These are phyloP conservation scores for Eustalomyia histrio DNA, from an alignment of 2,888 invertebrate genomes.

Conservation along the genomic window DNA sequence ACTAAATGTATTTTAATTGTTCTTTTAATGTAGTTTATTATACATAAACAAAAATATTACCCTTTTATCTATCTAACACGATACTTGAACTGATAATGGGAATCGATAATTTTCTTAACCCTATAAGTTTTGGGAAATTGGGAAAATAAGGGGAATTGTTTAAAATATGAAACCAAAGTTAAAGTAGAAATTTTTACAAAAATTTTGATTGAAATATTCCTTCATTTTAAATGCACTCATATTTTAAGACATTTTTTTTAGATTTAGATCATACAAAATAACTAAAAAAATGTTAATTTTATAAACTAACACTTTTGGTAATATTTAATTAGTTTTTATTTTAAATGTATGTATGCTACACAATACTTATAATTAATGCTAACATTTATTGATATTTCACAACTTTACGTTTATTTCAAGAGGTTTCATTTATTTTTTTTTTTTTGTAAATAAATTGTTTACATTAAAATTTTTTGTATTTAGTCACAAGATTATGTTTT, in stretches of 20 bases:
- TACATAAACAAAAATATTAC: no score
- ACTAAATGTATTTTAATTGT: background rate
- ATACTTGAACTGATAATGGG: no score
- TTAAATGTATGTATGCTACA: conserved; percentile 1
- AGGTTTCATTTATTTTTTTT: conserved; percentile 36
- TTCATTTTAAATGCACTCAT: conserved; percentile 47
- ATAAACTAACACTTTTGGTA: conserved; percentile 28
- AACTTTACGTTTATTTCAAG: conserved; percentile 70
- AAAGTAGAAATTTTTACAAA: background rate
- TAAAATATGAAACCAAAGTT: background rate
- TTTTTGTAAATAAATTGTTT: background rate
- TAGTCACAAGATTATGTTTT: background rate
- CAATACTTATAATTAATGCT: conserved; percentile 35
- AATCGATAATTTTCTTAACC: no score
- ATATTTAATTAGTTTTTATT: conserved; percentile 1
- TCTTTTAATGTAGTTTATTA: no score
- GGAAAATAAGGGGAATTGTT: background rate
- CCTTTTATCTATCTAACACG: no score
- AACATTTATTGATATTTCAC: conserved; percentile 76
- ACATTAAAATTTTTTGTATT: background rate
- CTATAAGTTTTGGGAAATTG: no score
- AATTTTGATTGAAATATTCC: background rate
- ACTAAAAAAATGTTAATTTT: conserved; percentile 38
- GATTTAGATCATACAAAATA: conserved; percentile 37
- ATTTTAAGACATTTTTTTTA: conserved; percentile 19